A percentile compares a stretch with the other conserved stretches of the same genome.
Evolutionary conservation across 2,888 invertebrate genomes (phyloP).

Genomic region (Mimachlamys varia): DNA sequence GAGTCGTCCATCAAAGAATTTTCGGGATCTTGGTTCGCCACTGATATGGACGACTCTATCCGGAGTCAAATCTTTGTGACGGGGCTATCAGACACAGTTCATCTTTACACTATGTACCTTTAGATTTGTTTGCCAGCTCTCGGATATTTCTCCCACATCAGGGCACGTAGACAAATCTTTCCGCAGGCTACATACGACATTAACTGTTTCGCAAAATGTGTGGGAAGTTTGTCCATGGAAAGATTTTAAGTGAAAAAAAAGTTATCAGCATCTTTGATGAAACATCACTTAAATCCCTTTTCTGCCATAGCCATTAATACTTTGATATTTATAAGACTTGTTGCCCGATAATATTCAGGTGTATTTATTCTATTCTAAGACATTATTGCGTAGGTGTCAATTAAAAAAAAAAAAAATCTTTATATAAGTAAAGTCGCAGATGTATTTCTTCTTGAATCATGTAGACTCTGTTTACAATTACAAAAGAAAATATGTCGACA

Average conservation of each 20-base stretch:
- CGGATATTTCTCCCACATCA: not conserved
- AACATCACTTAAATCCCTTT: too few species aligned
- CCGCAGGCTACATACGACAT: constrained; percentile 14
- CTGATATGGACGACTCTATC: not conserved
- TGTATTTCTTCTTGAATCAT: too few species aligned
- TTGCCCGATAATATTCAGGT: too few species aligned
- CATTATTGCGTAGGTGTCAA: too few species aligned
- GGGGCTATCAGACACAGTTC: not conserved
- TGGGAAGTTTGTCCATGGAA: constrained; percentile 1
- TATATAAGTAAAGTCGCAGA: too few species aligned
- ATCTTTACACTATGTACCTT: constrained; percentile 28
- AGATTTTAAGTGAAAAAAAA: not conserved
- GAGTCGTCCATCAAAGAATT: not conserved
- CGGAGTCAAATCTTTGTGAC: constrained; percentile 12
- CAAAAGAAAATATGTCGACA: too few species aligned
- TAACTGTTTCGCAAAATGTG: constrained; percentile 9
- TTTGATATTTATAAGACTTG: too few species aligned
- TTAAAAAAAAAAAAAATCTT: too few species aligned
- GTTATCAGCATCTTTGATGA: not conserved
- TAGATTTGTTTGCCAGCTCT: not conserved
- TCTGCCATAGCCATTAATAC: too few species aligned
- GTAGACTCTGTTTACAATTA: too few species aligned
- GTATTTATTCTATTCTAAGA: too few species aligned
- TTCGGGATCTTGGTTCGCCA: not conserved
- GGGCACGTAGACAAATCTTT: not conserved